Evolutionary conservation across 2,797 vertebrate species (phyloP), one percentile per base, ranked within the genome.

Genomic region (Cuniculus paca): DNA sequence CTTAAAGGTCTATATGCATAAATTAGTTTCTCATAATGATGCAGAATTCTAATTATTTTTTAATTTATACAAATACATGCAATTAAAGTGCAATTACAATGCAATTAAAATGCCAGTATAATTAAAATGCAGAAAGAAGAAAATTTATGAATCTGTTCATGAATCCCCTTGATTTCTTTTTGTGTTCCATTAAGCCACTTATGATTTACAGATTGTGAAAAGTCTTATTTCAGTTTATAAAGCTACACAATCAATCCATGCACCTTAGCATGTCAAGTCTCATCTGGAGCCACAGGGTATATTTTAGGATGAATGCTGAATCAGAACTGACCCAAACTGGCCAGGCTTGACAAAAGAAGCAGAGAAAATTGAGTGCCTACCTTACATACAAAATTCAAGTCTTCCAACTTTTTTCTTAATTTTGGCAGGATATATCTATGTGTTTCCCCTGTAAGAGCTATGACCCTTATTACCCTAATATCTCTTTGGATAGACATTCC

Each of bases 41-140:
- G 36, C 92, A 94, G 80, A 97, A 90, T 36, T 96, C 86, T 97
- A 96, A 97, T 97, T 97, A 96, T 94, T 98, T 98, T 97, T 96
- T 98, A 98, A 98, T 98, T 75, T 98, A 98, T 98, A 98, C 97
- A 98, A 98, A 98, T 98, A 61, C 94, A 98, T 98, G 97, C 97
- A 98, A 97, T 96, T 95, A 87, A 98, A 98, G 88, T 97, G 93
- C 97, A 98, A 97, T 98, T 98, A 98, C 82, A 78, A 95, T 98
- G 97, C 96, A 98, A 98, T 98, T 98, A 98, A 98, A 98, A 98
- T 98, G 98, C 97, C 98, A 98, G 77, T 79, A 94, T 98, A 98
- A 98, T 98, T 98, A 98, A 98, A 98, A 98, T 98, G 96, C 97
- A 97, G 1, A 86, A 96, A 97, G 97, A 98, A 98, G 97, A 97